Evolutionary conservation across 92 coral and sea anemone species (phyloP).

Genomic region (Porites cylindrica): DNA sequence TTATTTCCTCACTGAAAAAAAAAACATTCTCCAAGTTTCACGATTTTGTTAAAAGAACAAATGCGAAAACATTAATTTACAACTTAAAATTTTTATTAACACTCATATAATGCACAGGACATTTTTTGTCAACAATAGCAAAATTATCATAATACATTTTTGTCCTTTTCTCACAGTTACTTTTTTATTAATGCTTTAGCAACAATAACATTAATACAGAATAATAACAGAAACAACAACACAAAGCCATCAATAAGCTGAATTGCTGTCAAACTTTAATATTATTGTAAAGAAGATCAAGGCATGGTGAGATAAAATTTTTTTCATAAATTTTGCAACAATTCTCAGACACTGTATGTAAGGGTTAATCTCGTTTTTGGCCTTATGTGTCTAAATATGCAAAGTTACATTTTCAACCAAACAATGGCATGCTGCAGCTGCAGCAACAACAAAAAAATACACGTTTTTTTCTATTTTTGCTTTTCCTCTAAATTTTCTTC

Average conservation of each 20-base stretch:
- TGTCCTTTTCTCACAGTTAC: neutral
- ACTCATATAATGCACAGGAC: neutral
- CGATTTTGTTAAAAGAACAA: neutral
- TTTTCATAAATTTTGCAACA: neutral
- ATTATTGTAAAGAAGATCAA: neutral
- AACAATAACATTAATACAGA: neutral
- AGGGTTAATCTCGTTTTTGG: neutral
- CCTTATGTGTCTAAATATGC: neutral
- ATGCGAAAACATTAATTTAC: neutral
- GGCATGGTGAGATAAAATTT: neutral
- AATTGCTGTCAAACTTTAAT: neutral
- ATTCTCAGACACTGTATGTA: neutral
- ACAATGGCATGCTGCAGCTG: neutral
- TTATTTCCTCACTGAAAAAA: neutral
- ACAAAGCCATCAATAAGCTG: neutral
- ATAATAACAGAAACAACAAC: neutral
- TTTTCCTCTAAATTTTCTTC: neutral
- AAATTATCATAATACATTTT: no score
- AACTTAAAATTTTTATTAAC: neutral
- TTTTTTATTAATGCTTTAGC: neutral
- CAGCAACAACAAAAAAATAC: neutral
- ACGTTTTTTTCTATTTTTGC: neutral
- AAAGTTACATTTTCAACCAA: neutral
- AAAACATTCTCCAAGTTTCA: no score
- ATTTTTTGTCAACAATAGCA: neutral